phyloP scores from a whole-genome alignment of 2,888 invertebrate species.

The Synergus japonicus region DNA sequence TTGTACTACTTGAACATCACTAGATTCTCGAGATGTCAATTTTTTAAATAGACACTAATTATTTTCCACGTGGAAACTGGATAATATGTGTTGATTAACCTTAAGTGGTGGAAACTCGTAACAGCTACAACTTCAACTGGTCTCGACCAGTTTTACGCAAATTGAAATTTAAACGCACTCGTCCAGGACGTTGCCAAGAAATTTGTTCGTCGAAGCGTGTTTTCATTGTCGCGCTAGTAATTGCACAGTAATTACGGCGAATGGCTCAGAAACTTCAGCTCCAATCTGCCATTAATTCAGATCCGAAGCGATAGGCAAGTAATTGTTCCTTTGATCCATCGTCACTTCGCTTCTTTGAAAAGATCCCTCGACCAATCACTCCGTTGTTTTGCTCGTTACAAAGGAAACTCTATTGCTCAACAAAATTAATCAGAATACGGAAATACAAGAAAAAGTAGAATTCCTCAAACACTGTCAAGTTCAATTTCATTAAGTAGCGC shows the following conservation, averaged over 20 bases:
- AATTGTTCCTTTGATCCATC: constrained; percentile 39
- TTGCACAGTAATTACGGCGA: constrained; percentile 64
- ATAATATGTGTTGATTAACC: not conserved
- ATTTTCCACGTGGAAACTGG: not conserved
- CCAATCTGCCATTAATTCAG: constrained; percentile 33
- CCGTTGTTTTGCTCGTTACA: not conserved
- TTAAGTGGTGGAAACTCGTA: not conserved
- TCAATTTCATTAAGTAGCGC: not conserved
- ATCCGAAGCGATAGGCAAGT: constrained; percentile 31
- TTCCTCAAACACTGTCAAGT: not conserved
- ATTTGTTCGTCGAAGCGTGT: constrained; percentile 59
- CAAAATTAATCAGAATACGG: not conserved
- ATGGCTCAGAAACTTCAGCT: constrained; percentile 61
- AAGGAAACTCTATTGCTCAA: not conserved
- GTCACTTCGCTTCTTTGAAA: constrained; percentile 26
- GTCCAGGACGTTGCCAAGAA: constrained; percentile 48
- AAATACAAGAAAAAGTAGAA: not conserved
- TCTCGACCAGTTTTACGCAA: constrained; percentile 54
- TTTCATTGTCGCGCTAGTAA: constrained; percentile 64
- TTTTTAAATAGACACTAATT: not conserved
- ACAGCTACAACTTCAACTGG: not conserved
- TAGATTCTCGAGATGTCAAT: not conserved
- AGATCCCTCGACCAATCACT: constrained; percentile 10
- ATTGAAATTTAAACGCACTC: constrained; percentile 62
- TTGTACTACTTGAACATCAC: not conserved